phyloP scores from a whole-genome alignment of 2,888 invertebrate genomes.

The Oscheius sp. region DNA sequence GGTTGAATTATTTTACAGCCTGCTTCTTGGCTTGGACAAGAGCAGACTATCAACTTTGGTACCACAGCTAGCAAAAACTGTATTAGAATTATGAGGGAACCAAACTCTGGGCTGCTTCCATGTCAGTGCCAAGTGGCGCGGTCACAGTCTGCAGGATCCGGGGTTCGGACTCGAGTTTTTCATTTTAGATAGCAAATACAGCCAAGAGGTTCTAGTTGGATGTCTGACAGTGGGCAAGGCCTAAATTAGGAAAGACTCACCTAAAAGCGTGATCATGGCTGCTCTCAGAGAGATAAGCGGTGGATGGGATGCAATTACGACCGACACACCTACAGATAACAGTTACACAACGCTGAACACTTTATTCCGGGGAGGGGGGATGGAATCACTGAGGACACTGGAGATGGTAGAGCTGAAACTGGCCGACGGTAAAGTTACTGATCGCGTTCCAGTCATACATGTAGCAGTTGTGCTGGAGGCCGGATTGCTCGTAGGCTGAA shows the following conservation, averaged over 20 bases:
- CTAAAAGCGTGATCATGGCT: conserved; percentile 31
- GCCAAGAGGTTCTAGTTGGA: no score
- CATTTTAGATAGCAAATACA: no score
- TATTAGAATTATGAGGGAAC: no score
- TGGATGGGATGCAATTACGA: conserved; percentile 30
- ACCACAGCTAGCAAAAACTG: no score
- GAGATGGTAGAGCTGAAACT: conserved; percentile 22
- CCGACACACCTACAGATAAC: conserved; percentile 14
- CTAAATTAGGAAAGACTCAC: conserved; percentile 3
- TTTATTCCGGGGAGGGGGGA: not conserved
- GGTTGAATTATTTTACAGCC: not conserved
- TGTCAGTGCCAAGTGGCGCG: no score
- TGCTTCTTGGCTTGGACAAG: not conserved
- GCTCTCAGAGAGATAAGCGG: conserved; percentile 12
- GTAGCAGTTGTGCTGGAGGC: conserved; percentile 33
- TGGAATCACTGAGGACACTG: conserved; percentile 5
- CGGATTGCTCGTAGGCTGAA: conserved; percentile 26
- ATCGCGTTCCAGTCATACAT: conserved; percentile 32
- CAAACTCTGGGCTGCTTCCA: no score
- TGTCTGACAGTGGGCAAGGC: no score
- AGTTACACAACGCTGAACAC: conserved; percentile 1
- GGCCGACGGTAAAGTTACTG: conserved; percentile 1
- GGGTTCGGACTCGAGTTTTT: no score
- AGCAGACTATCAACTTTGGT: no score
- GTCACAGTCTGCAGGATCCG: no score